Percentiles rank a stretch among this genome's conserved stretches.
Evolutionary conservation across 2,113 vertebrate species (phyloP).

Genomic region (Pelecanoides urinatrix): DNA sequence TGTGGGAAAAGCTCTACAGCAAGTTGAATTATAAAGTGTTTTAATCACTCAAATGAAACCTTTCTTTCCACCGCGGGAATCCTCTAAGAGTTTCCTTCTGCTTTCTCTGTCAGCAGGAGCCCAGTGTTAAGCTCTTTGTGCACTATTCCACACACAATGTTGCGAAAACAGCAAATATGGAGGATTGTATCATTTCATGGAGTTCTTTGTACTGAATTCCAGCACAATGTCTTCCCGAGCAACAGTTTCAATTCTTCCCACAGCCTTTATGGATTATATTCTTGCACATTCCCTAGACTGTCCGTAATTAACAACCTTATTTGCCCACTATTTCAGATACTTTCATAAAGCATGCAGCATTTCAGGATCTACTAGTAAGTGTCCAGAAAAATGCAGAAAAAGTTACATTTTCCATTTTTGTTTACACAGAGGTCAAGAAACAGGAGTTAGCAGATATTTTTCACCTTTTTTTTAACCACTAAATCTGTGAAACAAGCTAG

Average conservation of each 20-base stretch:
- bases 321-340: neutral
- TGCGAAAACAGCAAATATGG: neutral
- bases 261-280: neutral
- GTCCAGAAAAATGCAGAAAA: neutral
- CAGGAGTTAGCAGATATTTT: neutral
- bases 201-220: neutral
- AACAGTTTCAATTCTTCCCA: neutral
- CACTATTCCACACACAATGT: accelerated
- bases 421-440: neutral
- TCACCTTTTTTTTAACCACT: neutral
- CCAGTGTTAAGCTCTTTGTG: neutral
- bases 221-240: neutral
- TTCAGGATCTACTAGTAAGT: neutral
- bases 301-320: neutral
- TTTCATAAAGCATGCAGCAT: neutral
- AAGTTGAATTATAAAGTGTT: neutral
- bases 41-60: neutral
- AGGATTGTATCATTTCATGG: neutral
- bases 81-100: neutral
- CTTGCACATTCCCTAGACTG: too few species aligned
- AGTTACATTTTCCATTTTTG: neutral
- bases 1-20: neutral
- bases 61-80: neutral
- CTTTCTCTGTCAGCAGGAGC: neutral
- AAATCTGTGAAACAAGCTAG: neutral